Conservation (phyloP, 2,797 vertebrate species). For the Lacerta viridis region DNA sequence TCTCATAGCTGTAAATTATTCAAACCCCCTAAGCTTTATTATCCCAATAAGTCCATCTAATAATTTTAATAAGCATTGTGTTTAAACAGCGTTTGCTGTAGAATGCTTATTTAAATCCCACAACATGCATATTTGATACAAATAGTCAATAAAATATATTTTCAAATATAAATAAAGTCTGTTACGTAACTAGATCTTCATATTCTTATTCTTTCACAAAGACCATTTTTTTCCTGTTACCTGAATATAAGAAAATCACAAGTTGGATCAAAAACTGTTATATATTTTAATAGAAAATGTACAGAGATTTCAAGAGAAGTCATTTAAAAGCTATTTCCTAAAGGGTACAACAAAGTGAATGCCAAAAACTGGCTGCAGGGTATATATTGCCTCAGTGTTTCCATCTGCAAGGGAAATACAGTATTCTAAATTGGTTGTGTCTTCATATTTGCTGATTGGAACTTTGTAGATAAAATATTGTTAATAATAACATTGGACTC, state of each 20-base stretch:
- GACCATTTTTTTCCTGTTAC: constrained; percentile 10
- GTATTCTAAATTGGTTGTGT: neutral
- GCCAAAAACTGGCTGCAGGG: neutral
- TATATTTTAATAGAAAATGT: constrained; percentile 4
- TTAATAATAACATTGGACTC: constrained; percentile 23
- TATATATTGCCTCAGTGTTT: constrained; percentile 10
- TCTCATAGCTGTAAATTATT: constrained; percentile 48
- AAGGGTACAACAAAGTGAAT: neutral
- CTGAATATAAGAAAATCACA: neutral
- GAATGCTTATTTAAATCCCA: constrained; percentile 31
- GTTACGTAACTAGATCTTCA: neutral
- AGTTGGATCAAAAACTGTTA: neutral
- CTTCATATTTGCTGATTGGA: constrained; percentile 27
- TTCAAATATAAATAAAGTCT: constrained; percentile 23
- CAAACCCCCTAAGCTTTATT: constrained; percentile 36
- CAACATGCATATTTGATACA: constrained; percentile 1
- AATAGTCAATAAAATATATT: constrained; percentile 7
- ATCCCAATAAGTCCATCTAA: constrained; percentile 39
- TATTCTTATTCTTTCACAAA: neutral
- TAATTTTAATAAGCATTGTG: constrained; percentile 30
- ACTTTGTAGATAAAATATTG: constrained; percentile 16
- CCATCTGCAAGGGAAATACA: neutral
- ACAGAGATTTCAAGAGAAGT: neutral
- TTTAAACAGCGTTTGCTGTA: constrained; percentile 40
- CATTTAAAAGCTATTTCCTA: neutral